Conservation (phyloP, 1,140 invertebrate species). For the Papilio glaucus region DNA sequence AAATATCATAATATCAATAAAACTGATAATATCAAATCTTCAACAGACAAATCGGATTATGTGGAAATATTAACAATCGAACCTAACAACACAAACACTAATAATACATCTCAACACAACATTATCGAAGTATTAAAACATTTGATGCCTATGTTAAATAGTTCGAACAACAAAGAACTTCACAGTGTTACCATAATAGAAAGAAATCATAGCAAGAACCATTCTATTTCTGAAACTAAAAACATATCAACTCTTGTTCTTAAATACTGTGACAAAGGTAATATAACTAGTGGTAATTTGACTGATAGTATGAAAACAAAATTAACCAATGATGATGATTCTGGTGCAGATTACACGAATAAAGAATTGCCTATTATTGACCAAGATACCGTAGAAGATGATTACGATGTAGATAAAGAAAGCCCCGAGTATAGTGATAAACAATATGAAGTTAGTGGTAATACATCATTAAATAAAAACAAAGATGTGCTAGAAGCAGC, state of each 20-base stretch:
- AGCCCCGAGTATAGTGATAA: slow-evolving; percentile 44
- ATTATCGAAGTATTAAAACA: slow-evolving; percentile 75
- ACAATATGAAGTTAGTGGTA: slow-evolving; percentile 46
- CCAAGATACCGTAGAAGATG: slow-evolving; percentile 52
- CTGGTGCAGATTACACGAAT: slow-evolving; percentile 42
- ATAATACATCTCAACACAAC: slow-evolving; percentile 60
- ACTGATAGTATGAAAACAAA: slow-evolving; percentile 43
- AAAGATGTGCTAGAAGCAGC: slow-evolving; percentile 85
- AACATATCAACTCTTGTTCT: slow-evolving; percentile 78
- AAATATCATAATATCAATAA: slow-evolving; percentile 46
- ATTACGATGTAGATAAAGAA: slow-evolving; percentile 47
- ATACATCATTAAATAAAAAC: slow-evolving; percentile 59
- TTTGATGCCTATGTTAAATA: slow-evolving; percentile 74
- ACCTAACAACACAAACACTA: slow-evolving; percentile 62
- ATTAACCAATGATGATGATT: slow-evolving; percentile 15
- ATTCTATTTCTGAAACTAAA: slow-evolving; percentile 67
- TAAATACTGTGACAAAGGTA: slow-evolving; percentile 79
- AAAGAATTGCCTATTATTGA: slow-evolving; percentile 39
- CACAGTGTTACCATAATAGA: slow-evolving; percentile 79
- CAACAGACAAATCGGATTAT: slow-evolving; percentile 56
- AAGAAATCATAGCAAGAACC: slow-evolving; percentile 68
- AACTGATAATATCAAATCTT: slow-evolving; percentile 38
- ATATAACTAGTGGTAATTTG: slow-evolving; percentile 51
- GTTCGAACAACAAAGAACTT: slow-evolving; percentile 67
- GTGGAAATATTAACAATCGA: slow-evolving; percentile 75